phyloP scores from a whole-genome alignment of 2,113 vertebrate species.

The Thalassarche chlororhynchos region DNA sequence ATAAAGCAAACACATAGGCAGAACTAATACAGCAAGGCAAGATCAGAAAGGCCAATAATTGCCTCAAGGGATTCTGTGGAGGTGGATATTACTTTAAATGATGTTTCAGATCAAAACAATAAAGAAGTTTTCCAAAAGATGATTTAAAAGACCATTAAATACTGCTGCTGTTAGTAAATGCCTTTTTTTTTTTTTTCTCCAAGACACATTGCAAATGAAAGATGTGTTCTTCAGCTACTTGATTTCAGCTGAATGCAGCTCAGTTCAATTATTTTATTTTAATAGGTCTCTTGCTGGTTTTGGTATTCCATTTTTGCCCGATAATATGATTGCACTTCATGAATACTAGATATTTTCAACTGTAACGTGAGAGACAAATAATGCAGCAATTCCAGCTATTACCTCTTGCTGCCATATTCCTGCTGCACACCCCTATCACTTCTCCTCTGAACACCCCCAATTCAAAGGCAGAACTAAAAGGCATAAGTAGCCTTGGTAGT shows the following conservation, averaged over 20 bases:
- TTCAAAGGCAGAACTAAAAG: not conserved
- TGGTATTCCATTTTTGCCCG: not conserved
- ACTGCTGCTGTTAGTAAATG: not conserved
- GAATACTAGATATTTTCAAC: constrained; percentile 7
- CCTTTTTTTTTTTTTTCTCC: not conserved
- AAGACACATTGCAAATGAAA: constrained; percentile 2
- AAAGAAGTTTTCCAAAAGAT: constrained; percentile 10
- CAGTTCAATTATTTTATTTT: constrained; percentile 25
- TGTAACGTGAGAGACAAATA: not conserved
- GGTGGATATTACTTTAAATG: constrained; percentile 26
- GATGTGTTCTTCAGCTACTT: not conserved
- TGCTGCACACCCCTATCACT: not conserved
- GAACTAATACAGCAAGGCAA: constrained; percentile 43
- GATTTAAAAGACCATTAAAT: constrained; percentile 32
- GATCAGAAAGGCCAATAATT: constrained; percentile 58
- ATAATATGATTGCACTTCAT: not conserved
- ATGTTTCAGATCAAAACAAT: constrained; percentile 50
- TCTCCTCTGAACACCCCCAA: not conserved
- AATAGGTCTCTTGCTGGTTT: constrained; percentile 13
- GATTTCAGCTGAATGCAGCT: not conserved
- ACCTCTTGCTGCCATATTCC: not conserved
- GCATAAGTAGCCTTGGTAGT: not conserved
- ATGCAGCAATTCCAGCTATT: not conserved
- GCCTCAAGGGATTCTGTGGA: constrained; percentile 7
- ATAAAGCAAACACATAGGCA: constrained; percentile 48